Conservation (phyloP, 2,888 invertebrate genomes). For the Drosophila glabriapex region DNA sequence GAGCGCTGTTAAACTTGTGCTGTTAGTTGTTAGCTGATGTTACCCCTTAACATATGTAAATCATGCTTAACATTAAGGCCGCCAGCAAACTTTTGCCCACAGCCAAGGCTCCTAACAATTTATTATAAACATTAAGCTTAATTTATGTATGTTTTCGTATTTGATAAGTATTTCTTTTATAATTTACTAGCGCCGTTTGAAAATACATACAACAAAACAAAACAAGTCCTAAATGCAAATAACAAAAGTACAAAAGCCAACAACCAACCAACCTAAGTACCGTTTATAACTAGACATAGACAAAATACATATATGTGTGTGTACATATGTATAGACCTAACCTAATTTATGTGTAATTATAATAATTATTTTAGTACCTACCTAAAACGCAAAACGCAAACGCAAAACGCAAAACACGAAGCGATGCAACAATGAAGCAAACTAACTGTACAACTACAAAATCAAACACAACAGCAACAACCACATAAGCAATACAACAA, state of each 20-base stretch:
- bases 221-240: constrained; percentile 79
- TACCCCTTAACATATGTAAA: constrained; percentile 35
- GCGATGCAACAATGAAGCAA: constrained; percentile 41
- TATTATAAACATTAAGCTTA: constrained; percentile 35
- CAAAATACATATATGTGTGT: constrained; percentile 24
- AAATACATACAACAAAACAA: constrained; percentile 46
- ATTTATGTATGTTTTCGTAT: constrained; percentile 65
- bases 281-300: constrained; percentile 66
- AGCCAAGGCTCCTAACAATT: constrained; percentile 57
- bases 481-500: constrained; percentile 64
- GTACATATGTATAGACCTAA: constrained; percentile 36
- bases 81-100: constrained; percentile 55
- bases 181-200: constrained; percentile 59
- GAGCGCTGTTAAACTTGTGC: constrained; percentile 9
- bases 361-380: constrained; percentile 65
- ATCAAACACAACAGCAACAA: constrained; percentile 42
- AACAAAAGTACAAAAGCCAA: constrained; percentile 81
- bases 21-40: constrained; percentile 33
- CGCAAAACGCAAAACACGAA: constrained; percentile 40
- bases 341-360: constrained; percentile 57
- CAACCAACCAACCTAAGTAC: constrained; percentile 80
- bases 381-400: constrained; percentile 54
- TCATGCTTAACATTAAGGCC: constrained; percentile 43
- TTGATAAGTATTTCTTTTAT: constrained; percentile 74
- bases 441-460: constrained; percentile 41